A percentile compares a stretch with the other conserved stretches of the same genome.
Conservation (phyloP, 2,888 invertebrate genomes). For the Neelides folsomi region DNA sequence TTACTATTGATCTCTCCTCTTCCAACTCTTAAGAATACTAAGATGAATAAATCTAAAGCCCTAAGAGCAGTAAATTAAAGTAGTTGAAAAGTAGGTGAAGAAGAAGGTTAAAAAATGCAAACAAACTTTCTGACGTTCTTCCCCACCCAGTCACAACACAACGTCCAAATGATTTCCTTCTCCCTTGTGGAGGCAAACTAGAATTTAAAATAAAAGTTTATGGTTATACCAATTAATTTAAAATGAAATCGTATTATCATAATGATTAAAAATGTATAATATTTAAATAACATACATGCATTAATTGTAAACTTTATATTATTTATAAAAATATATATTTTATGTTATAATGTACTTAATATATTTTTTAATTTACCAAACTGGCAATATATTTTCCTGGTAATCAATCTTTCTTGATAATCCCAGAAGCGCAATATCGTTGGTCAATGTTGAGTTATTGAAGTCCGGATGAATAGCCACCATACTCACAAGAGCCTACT, state of each 20-base stretch:
- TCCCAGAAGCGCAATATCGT: slow-evolving; percentile 38
- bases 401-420: slow-evolving; percentile 33
- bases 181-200: slow-evolving; percentile 14
- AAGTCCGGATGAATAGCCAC: slow-evolving; percentile 36
- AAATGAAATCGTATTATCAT: too few relatives aligned
- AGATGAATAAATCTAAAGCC: background rate
- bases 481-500: slow-evolving; percentile 15
- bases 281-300: too few relatives aligned
- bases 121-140: slow-evolving; percentile 36
- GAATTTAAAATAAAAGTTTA: too few relatives aligned
- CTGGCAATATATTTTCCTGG: slow-evolving; percentile 36
- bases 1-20: too few relatives aligned
- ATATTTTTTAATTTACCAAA: slow-evolving; percentile 34
- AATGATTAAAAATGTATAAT: too few relatives aligned
- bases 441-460: slow-evolving; percentile 36
- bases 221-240: too few relatives aligned
- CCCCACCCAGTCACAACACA: slow-evolving; percentile 41
- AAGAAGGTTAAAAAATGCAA: too few relatives aligned
- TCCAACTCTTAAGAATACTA: background rate
- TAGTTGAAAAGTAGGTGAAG: too few relatives aligned
- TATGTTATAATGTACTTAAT: too few relatives aligned
- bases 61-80: background rate
- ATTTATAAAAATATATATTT: too few relatives aligned
- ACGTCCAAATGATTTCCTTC: slow-evolving; percentile 8
- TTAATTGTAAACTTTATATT: too few relatives aligned